A percentile compares a stretch with the other conserved stretches of the same genome.
These are phyloP conservation scores for Amorpha juglandis DNA, from an alignment of 2,888 invertebrate species.

Conservation along the genomic window DNA sequence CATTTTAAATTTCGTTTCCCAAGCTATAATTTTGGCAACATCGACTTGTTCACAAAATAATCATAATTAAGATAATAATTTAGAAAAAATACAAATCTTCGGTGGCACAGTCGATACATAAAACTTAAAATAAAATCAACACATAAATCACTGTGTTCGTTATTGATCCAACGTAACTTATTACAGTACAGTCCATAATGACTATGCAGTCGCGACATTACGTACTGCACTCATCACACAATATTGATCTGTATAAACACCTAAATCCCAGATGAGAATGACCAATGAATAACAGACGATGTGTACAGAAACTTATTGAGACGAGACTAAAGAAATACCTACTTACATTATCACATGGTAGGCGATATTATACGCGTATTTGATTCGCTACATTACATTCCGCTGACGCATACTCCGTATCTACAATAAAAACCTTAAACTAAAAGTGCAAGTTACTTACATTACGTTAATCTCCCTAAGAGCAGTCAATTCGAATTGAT, in stretches of 20 bases:
- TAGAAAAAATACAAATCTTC: neutral
- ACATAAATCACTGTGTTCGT: conserved; percentile 6
- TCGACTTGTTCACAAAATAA: conserved; percentile 12
- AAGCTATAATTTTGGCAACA: neutral
- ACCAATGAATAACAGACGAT: conserved; percentile 49
- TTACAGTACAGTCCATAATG: neutral
- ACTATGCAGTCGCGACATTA: neutral
- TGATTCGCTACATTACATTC: conserved; percentile 38
- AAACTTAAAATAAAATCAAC: conserved; percentile 16
- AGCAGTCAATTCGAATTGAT: conserved; percentile 78
- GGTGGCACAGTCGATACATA: conserved; percentile 18
- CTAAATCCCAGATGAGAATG: conserved; percentile 18
- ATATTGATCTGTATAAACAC: conserved; percentile 1
- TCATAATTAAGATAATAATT: neutral
- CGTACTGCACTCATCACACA: neutral
- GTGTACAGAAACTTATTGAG: conserved; percentile 40
- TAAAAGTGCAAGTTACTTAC: conserved; percentile 71
- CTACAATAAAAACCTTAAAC: conserved; percentile 59
- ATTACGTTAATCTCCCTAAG: conserved; percentile 75
- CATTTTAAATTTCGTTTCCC: neutral
- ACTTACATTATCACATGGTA: conserved; percentile 42
- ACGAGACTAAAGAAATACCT: conserved; percentile 44
- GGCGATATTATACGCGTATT: conserved; percentile 37
- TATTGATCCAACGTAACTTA: neutral
- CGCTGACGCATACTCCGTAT: conserved; percentile 38